These are phyloP conservation scores for Amphipoea lucens DNA, from an alignment of 2,888 invertebrate genomes.

Conservation along the genomic window DNA sequence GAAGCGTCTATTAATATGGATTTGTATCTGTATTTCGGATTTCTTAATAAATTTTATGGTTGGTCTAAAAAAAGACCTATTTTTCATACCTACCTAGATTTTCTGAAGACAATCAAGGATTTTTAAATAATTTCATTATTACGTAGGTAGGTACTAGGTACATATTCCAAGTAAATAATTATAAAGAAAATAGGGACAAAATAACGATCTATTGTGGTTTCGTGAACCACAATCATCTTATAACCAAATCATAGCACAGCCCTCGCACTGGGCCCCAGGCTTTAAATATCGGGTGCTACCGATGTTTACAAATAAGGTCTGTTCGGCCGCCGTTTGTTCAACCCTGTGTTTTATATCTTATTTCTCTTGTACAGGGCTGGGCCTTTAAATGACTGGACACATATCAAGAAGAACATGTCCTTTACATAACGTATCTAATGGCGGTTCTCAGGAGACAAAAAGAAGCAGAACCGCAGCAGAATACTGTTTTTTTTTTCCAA, in stretches of 20 bases:
- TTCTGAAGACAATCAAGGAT: too few relatives aligned
- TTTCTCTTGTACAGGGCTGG: conserved; percentile 62
- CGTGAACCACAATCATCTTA: not conserved
- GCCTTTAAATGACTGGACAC: conserved; percentile 45
- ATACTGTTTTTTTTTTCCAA: not conserved
- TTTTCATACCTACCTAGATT: too few relatives aligned
- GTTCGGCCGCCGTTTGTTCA: conserved; percentile 76
- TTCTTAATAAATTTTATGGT: too few relatives aligned
- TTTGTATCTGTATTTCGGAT: too few relatives aligned
- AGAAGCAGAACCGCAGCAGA: not conserved
- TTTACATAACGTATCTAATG: conserved; percentile 56
- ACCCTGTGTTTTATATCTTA: conserved; percentile 68
- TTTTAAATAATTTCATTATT: too few relatives aligned
- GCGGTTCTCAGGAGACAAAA: conserved; percentile 18
- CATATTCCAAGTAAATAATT: not conserved
- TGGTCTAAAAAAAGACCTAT: too few relatives aligned
- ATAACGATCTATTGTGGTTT: too few relatives aligned
- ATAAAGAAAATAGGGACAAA: not conserved
- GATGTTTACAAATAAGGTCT: conserved; percentile 87
- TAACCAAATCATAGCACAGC: conserved; percentile 32
- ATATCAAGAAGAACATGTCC: conserved; percentile 45
- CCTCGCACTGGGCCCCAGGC: conserved; percentile 42
- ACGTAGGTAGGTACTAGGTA: too few relatives aligned
- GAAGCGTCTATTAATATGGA: too few relatives aligned
- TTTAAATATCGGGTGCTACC: conserved; percentile 68